Evolutionary conservation across 64 coral and sea anemone species (phyloP).

Genomic region (Stichodactyla helianthus): DNA sequence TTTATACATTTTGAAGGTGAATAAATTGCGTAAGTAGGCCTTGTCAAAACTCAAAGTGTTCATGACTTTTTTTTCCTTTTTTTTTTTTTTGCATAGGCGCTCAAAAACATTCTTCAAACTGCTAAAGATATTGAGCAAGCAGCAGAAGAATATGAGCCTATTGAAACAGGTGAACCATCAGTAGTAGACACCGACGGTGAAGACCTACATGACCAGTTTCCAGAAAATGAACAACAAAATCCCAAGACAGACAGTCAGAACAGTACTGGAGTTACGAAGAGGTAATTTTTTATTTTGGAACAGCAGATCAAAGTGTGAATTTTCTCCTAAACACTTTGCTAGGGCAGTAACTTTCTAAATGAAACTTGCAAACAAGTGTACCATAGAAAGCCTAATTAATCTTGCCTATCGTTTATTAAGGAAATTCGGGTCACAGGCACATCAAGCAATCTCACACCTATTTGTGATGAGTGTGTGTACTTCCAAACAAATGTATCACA

Average conservation of each 20-base stretch:
- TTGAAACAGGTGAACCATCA: background rate
- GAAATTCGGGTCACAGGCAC: background rate
- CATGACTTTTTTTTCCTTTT: background rate
- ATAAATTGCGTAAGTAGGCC: background rate
- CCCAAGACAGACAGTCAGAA: too few relatives aligned
- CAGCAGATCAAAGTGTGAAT: too few relatives aligned
- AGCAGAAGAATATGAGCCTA: background rate
- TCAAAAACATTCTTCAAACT: background rate
- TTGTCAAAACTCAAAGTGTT: background rate
- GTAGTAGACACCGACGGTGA: background rate
- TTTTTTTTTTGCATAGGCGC: background rate
- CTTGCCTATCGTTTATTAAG: too few relatives aligned
- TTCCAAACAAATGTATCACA: background rate
- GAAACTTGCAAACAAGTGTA: too few relatives aligned
- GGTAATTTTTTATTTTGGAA: too few relatives aligned
- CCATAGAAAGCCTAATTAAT: too few relatives aligned
- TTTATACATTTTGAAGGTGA: background rate
- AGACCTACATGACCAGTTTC: background rate
- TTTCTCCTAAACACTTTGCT: too few relatives aligned
- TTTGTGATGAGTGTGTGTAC: background rate
- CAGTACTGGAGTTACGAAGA: too few relatives aligned
- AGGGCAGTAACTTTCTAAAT: too few relatives aligned
- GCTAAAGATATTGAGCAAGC: background rate
- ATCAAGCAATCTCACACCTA: background rate
- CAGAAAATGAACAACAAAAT: background rate